phyloP scores from a whole-genome alignment of 2,113 vertebrate genomes.

The Cygnus atratus region DNA sequence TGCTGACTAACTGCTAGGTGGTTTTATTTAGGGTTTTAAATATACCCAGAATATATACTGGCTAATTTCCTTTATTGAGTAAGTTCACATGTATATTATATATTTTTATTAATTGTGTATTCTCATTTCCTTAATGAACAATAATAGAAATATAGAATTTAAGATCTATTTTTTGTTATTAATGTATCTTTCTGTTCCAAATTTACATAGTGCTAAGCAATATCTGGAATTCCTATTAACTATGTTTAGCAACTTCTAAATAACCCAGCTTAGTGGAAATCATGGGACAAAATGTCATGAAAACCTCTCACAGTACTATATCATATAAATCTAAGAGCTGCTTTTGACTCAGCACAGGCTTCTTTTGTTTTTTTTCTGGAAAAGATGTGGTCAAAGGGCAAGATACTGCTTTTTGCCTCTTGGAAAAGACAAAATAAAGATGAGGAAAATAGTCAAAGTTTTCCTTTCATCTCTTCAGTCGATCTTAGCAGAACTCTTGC shows the following conservation, averaged over 20 bases:
- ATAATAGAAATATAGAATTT: background rate
- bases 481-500: background rate
- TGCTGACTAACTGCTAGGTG: background rate
- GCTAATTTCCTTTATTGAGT: background rate
- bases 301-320: background rate
- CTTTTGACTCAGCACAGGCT: background rate
- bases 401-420: background rate
- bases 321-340: background rate
- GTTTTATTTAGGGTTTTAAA: background rate
- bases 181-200: background rate
- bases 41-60: background rate
- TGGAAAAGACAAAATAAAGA: constrained; percentile 14
- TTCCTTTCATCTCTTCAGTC: constrained; percentile 25
- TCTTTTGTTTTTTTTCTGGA: background rate
- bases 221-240: background rate
- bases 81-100: background rate
- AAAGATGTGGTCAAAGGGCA: background rate
- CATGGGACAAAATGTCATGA: background rate
- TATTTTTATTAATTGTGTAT: background rate
- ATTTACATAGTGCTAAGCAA: background rate
- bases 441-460: background rate
- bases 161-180: background rate
- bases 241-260: background rate
- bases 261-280: background rate
- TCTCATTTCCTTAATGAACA: background rate